Conservation (phyloP, 2,797 vertebrate genomes). For the Alauda arvensis region DNA sequence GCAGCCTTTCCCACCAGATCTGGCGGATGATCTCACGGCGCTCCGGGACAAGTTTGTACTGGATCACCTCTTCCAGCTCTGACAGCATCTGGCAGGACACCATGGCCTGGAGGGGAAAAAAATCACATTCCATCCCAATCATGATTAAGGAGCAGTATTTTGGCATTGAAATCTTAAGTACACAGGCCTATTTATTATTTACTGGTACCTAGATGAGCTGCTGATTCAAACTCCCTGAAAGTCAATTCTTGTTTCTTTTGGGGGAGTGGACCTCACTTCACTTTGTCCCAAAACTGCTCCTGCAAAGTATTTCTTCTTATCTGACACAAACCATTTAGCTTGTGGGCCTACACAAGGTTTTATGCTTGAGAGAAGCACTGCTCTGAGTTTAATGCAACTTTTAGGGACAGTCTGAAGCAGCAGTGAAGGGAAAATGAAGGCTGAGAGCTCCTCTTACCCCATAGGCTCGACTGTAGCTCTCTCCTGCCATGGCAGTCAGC, state of each 20-base stretch:
- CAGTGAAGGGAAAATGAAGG: neutral
- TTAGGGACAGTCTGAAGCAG: neutral
- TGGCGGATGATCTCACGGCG: slow-evolving; percentile 96
- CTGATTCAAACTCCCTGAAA: neutral
- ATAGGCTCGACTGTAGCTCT: slow-evolving; percentile 97
- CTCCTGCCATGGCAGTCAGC: slow-evolving; percentile 97
- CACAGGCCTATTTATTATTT: neutral
- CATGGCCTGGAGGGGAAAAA: slow-evolving; percentile 85
- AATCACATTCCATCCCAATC: slow-evolving; percentile 69
- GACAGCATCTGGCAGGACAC: slow-evolving; percentile 98
- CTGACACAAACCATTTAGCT: neutral
- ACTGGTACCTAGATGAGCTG: neutral
- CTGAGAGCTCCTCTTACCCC: slow-evolving; percentile 77
- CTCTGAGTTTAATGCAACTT: neutral
- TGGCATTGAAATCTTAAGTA: neutral
- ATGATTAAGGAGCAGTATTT: neutral
- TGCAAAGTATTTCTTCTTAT: neutral
- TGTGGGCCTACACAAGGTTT: neutral
- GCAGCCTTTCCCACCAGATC: slow-evolving; percentile 98
- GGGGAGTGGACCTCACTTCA: neutral
- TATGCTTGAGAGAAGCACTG: neutral
- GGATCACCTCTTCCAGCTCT: slow-evolving; percentile 97
- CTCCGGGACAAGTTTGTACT: slow-evolving; percentile 97
- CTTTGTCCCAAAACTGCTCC: neutral
- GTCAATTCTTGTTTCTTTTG: neutral